Base-by-base conservation (phyloP, 2,797 vertebrate genomes). In the Xiphophorus birchmanni region DNA sequence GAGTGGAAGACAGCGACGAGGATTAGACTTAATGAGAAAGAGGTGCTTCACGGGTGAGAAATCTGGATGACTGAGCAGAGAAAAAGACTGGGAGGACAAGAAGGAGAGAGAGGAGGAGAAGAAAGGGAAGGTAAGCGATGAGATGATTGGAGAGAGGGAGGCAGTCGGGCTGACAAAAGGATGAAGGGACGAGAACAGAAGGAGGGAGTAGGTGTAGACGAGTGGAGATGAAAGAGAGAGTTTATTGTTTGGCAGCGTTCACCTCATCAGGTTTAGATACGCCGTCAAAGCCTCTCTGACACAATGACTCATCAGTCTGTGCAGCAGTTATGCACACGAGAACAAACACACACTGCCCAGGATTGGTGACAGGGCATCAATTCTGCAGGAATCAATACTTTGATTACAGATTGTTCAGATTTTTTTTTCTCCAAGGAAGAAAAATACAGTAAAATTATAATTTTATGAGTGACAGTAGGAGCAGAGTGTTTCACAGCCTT, bases 301-400 rank as follows among this genome's bases (percentile, higher is more conserved):
- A 81, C 79, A 82, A 47, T 81, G 85, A 88, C 5, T 90, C 89
- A 88, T 85, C 87, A 82, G 52, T 80, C 72, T 78, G 75, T 69
- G n/a, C 69, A 48, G 67, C 58, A 65, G n/a, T 72, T 37, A 12
- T 44, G 26, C 71, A 42, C 80, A 35, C 47, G 9, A 47, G 65
- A 69, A 56, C 63, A 13, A 47, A 72, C 79, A 35, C 71, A 47
- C 42, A 56, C 44, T 9, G 47, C 52, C 10, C 54, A 48, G 32
- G 63, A 67, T 0, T 15, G 58, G 73, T 9, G 26, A 47, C 37
- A 45, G 56, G 37, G 10, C 10, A 77, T 80, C 58, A 5, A 5
- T 76, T n/a, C 78, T 58, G 63, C 54, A 47, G 29, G 21, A 12
- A 74, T 76, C 63, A 47, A 67, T 75, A 77, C 37, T 73, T 50